Base-by-base conservation (phyloP, 2,888 invertebrate genomes). In the Thera obeliscata region DNA sequence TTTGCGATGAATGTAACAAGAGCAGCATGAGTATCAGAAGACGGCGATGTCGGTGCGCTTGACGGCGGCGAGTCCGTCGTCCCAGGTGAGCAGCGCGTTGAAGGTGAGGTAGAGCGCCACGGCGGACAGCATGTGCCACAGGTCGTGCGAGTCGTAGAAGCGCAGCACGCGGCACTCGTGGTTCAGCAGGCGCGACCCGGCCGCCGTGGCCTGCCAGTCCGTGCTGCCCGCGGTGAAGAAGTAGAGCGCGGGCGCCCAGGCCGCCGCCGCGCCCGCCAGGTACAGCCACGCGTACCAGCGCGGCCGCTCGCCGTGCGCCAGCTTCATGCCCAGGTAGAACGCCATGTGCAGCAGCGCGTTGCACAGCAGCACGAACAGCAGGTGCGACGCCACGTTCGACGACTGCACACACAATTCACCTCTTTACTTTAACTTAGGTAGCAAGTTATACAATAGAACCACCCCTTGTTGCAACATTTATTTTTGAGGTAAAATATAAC, bases 111-210 rank as follows among this genome's bases (percentile, higher is more conserved):
- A 98, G 94, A 98, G 96, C 64, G 96, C 96, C 48, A 95, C 93
- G 11, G 97, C 96, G n/a, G 97, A 97, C 69, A 97, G 91, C 84
- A 97, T 95, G 89, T 98, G 97, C 98, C 98, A 98, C 75, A 98
- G 95, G 85, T 98, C 98, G 89, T 98, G 98, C 74, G 94, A 94
- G 89, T 98, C 98, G 88, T 97, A 98, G 89, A 98, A 98, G 69
- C 95, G 90, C 71, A 86, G 78, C 78, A 81, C 71, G 70, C 73
- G 84, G 80, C 89, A 88, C 79, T 88, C 86, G 83, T 90, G 91
- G 82, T 91, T 90, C 70, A 63, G 70, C 58, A 94, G 94, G 11
- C 97, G 94, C 0, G 97, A 97, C 78, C 94, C 94, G 3, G 98
- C 97, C 35, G 98, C 96, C 38, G 96, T 78, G 64, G 82, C 66